phyloP scores from a whole-genome alignment of 1,140 invertebrate genomes.

The Drosophila melanogaster region Release_6_plus_ISO1_MT NT_033777.3:2413501-2414000 shows the following conservation, averaged over 20 bases:
- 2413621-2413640: too few relatives aligned
- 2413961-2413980: constrained; percentile 96
- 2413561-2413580: too few relatives aligned
- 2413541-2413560: too few relatives aligned
- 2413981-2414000: constrained; percentile 95
- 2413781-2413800: background rate
- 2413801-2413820: constrained; percentile 78
- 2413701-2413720: too few relatives aligned
- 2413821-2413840: constrained; percentile 92
- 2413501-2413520: too few relatives aligned
- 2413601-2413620: too few relatives aligned
- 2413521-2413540: too few relatives aligned
- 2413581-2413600: too few relatives aligned
- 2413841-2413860: constrained; percentile 97
- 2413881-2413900: constrained; percentile 94
- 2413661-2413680: too few relatives aligned
- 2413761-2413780: background rate
- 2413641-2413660: too few relatives aligned
- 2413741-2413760: background rate
- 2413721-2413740: too few relatives aligned
- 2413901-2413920: constrained; percentile 98
- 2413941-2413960: constrained; percentile 95
- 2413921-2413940: constrained; percentile 97
- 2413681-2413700: too few relatives aligned
- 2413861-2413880: constrained; percentile 95